Evolutionary conservation across 2,888 invertebrate species (phyloP), one percentile per base, ranked within the genome.

Genomic region (Drosophila paranaensis): DNA sequence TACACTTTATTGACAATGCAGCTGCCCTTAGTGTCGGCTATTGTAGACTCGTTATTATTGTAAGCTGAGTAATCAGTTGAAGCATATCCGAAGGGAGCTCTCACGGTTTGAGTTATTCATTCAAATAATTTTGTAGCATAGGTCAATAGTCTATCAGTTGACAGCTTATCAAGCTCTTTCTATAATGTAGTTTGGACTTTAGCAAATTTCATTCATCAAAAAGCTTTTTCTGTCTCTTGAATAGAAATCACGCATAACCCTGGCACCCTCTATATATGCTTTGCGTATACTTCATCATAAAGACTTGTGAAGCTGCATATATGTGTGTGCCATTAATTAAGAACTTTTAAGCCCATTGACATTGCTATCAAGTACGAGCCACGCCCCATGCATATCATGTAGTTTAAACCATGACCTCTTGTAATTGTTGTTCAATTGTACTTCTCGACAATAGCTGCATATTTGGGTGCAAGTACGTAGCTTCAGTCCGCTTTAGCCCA

Each of bases 391-490:
- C 46, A n/a, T 39, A 20, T 48, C 71, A 40, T 39, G 33, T 35
- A 33, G 43, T 27, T 35, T 57, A n/a, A 40, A 10, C 37, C 53
- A 27, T 53, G 51, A 51, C 39, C 40, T 37, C 10, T 16, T 30
- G 30, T 43, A 54, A 25, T 35, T 55, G 55, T 60, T 54, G 53
- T 54, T 53, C 0, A 10, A 13, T 6, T n/a, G 14, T 60, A 63
- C 57, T 60, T 51, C 60, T 60, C 33, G 45, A 45, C 60, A 54
- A 71, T 57, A 54, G 11, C 16, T 37, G 48, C 63, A 37, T 30
- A 6, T 1, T 46, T 45, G 16, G 42, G 16, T 20, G 46, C 46
- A 46, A 14, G 3, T 13, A 20, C 11, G 43, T 9, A 25, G 20
- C 13, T n/a, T 48, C n/a, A n/a, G 30, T 13, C 8, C 16, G 50